Evolutionary conservation across 2,888 invertebrate species (phyloP).

Genomic region (Parnassius mnemosyne): DNA sequence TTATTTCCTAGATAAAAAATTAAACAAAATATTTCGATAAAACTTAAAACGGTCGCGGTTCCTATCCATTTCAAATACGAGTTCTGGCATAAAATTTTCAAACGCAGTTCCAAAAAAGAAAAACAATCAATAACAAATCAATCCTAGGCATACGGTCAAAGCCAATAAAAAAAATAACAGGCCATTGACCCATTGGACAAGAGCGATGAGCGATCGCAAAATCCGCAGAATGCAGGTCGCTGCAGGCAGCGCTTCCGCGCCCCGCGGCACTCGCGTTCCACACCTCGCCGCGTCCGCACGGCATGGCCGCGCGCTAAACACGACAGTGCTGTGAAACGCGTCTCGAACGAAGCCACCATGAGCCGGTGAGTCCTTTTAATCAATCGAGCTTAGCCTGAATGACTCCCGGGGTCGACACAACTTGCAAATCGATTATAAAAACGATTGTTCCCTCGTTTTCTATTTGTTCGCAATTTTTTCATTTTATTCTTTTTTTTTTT

Average conservation of each 20-base stretch:
- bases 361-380: conserved; percentile 34
- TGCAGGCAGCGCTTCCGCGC: conserved; percentile 29
- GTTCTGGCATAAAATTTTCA: not conserved
- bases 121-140: not conserved
- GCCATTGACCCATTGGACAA: conserved; percentile 36
- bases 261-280: conserved; percentile 59
- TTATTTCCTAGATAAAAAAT: too few relatives aligned
- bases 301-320: conserved; percentile 46
- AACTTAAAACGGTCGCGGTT: too few relatives aligned
- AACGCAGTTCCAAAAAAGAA: not conserved
- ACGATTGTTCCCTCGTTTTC: too few relatives aligned
- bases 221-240: conserved; percentile 41
- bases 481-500: too few relatives aligned
- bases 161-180: conserved; percentile 22
- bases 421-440: not conserved
- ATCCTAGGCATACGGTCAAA: conserved; percentile 5
- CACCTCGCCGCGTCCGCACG: conserved; percentile 61
- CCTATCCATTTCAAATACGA: too few relatives aligned
- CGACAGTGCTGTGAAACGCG: conserved; percentile 42
- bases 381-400: not conserved
- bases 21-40: too few relatives aligned
- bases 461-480: too few relatives aligned
- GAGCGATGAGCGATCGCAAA: conserved; percentile 40
- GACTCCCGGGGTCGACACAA: not conserved
- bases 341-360: conserved; percentile 36